Base-by-base conservation (phyloP, 2,797 vertebrate genomes). In the Dicrostonyx torquatus region DNA sequence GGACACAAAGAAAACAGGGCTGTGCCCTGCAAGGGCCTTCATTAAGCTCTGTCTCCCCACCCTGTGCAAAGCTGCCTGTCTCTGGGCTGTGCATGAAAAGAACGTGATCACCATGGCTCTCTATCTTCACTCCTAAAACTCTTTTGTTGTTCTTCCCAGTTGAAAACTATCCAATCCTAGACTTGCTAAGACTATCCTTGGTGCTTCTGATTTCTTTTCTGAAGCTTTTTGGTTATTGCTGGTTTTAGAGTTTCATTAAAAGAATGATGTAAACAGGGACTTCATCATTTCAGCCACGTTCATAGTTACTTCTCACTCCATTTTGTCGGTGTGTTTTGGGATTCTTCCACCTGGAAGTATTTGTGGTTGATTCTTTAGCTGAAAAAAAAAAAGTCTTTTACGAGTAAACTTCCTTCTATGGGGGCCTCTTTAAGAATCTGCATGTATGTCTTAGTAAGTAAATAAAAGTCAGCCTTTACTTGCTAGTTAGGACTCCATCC, bases 401-500 rank as follows among this genome's bases (percentile, higher is more conserved):
- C 17, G 0, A 66, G 34, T 24, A 73, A 88, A 40, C 89, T 92
- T 94, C 89, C 92, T 96, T 97, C 97, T 97, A 86, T 97, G 96
- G 98, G 98, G 97, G 97, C 93, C 96, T 98, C 96, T 97, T 98
- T 97, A 98, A 97, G 98, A 98, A 97, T 98, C 97, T 93, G 93
- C 94, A 95, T 96, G 88, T 95, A 96, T 97, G 97, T 96, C 97
- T 97, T 95, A 96, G 97, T 96, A 97, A 98, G 96, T 94, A 98
- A 98, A 98, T 98, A 98, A 97, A 98, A 98, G 97, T 98, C 98
- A 97, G 98, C 97, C 98, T 97, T 98, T 96, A 94, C 90, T 97
- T 91, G 91, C 97, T 96, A 95, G 96, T 91, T 97, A 95, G 96
- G 95, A 96, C 97, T 98, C 98, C 98, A 98, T 98, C 97, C 97